These are phyloP conservation scores for Chymomyza fuscimana DNA, from an alignment of 2,888 invertebrate genomes.

Conservation along the genomic window DNA sequence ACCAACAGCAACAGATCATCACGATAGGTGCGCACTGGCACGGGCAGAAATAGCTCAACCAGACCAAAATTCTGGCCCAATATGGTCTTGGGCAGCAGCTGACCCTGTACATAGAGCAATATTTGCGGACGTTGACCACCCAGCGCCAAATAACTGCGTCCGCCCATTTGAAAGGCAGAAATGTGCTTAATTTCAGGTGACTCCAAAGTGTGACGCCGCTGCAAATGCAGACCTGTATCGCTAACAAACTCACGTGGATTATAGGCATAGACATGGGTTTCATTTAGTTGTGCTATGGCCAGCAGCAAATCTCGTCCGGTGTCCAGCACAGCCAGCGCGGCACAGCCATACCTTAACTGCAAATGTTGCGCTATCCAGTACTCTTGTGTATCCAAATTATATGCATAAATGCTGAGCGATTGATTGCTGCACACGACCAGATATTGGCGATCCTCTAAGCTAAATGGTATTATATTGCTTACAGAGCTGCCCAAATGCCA, in stretches of 20 bases:
- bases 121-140: slow-evolving; percentile 76
- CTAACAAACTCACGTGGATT: slow-evolving; percentile 49
- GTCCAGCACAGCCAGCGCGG: slow-evolving; percentile 68
- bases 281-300: slow-evolving; percentile 71
- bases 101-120: slow-evolving; percentile 74
- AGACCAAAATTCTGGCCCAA: slow-evolving; percentile 76
- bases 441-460: slow-evolving; percentile 57
- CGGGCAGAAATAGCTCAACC: slow-evolving; percentile 76
- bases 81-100: slow-evolving; percentile 74
- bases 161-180: slow-evolving; percentile 78
- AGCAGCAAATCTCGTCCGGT: slow-evolving; percentile 76
- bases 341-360: slow-evolving; percentile 56
- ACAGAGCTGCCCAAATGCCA: slow-evolving; percentile 68
- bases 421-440: slow-evolving; percentile 61
- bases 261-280: slow-evolving; percentile 68
- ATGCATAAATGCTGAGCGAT: slow-evolving; percentile 73
- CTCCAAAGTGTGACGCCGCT: slow-evolving; percentile 48
- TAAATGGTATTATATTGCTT: slow-evolving; percentile 61
- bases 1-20: slow-evolving; percentile 79
- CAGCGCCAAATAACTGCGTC: slow-evolving; percentile 77
- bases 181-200: slow-evolving; percentile 71
- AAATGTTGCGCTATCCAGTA: slow-evolving; percentile 77
- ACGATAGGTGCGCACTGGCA: slow-evolving; percentile 77
- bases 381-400: slow-evolving; percentile 60
- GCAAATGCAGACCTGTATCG: slow-evolving; percentile 55